Conservation (phyloP, 2,797 vertebrate genomes). For the Scolopax bukidnonensis region DNA sequence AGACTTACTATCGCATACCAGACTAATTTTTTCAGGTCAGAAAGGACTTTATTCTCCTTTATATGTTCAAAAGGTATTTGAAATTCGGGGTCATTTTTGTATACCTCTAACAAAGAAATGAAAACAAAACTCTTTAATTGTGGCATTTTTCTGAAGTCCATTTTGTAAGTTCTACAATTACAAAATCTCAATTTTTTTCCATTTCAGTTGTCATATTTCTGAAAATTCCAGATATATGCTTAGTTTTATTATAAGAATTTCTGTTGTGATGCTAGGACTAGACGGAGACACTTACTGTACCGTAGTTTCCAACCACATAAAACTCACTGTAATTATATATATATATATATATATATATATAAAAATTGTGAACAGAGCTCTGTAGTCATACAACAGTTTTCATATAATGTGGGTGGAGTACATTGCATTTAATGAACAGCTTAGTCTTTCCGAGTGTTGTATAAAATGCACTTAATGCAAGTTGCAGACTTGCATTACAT, state of each 20-base stretch:
- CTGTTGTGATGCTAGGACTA: slow-evolving; percentile 15
- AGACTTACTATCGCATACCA: neutral
- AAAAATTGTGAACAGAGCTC: neutral
- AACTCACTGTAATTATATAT: neutral
- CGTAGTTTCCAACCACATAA: slow-evolving; percentile 22
- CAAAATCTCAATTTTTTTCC: neutral
- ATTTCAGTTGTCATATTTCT: slow-evolving; percentile 33
- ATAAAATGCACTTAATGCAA: neutral
- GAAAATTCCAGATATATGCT: slow-evolving; percentile 6
- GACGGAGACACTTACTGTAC: neutral
- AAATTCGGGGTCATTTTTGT: slow-evolving; percentile 2
- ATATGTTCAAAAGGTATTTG: neutral
- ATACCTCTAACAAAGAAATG: neutral
- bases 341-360: too few species aligned
- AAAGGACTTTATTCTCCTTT: neutral
- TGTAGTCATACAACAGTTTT: slow-evolving; percentile 23
- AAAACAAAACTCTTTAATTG: slow-evolving; percentile 12
- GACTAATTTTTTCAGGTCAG: neutral
- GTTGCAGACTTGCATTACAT: neutral
- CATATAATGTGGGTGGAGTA: neutral
- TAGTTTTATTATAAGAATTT: slow-evolving; percentile 33
- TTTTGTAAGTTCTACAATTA: slow-evolving; percentile 23
- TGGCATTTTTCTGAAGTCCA: neutral
- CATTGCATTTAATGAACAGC: slow-evolving; percentile 11
- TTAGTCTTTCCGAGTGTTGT: neutral